Base-by-base conservation (phyloP, 2,888 invertebrate species). In the Conchocele bisecta region DNA sequence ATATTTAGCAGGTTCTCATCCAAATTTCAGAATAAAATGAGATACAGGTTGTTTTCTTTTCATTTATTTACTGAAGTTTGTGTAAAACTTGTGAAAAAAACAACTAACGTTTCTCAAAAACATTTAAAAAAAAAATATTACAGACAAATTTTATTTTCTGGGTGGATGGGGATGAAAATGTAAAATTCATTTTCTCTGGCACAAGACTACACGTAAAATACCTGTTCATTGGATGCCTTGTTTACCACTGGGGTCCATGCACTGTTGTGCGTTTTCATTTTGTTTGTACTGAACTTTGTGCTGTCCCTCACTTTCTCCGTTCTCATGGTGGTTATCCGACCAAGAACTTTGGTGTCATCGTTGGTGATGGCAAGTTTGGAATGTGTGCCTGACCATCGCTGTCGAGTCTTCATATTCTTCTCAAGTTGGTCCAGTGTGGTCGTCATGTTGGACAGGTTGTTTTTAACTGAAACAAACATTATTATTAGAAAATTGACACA, bases 181-280 rank as follows among this genome's bases (percentile, higher is more conserved):
- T 11, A 39, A 39, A n/a, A 39, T 5, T 39, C 9, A 6, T 1
- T 0, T 2, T 0, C n/a, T 9, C 39, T 1, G n/a, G 7, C 6
- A 39, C 20, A n/a, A 41, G 17, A 41, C n/a, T n/a, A n/a, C n/a
- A n/a, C n/a, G 17, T 33, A 39, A 22, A 46, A 31, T 51, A 89
- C 90, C 86, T 88, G 89, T 75, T 90, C 85, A 85, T 91, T 91
- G 11, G 90, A 89, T 0, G 88, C 85, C 59, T 87, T 89, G 75
- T 89, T 83, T 5, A 86, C 83, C 3, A 88, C 75, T 4, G 91
- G 91, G 5, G 91, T 90, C 89, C 90, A 91, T 2, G 86, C 86
- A 81, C 89, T 90, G 56, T 87, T 87, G 51, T 86, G 80, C 7
- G 89, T 90, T 66, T 85, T 89, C 82, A 87, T 82, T 56, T 83